Percentiles rank a stretch among this genome's conserved stretches.
Conservation (phyloP, 1,140 invertebrate species). For the Orius insidiosus region DNA sequence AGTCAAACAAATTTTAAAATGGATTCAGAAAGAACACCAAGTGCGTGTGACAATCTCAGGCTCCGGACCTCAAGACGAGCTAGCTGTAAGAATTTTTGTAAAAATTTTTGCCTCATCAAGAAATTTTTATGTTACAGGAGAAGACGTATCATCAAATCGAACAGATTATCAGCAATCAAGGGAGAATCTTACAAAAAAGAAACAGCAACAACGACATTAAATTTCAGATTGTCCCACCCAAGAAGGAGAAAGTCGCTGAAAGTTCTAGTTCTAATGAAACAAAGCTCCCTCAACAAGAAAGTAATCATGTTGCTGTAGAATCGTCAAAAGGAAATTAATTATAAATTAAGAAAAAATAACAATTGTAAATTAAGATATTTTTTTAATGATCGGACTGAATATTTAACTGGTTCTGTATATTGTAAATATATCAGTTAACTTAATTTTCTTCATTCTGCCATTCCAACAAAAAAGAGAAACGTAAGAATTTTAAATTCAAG, state of each 20-base stretch:
- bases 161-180: neutral
- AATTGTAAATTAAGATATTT: no score
- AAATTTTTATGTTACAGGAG: constrained; percentile 4
- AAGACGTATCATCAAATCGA: neutral
- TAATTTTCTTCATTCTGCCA: no score
- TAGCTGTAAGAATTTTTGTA: constrained; percentile 1
- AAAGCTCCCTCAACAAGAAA: no score
- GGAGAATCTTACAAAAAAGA: constrained; percentile 4
- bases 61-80: neutral
- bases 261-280: neutral
- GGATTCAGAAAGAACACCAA: constrained; percentile 8
- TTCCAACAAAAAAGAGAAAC: no score
- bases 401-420: no score
- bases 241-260: neutral
- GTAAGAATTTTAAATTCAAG: no score
- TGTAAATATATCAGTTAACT: no score
- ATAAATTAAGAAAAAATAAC: no score
- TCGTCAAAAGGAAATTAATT: no score
- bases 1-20: constrained; percentile 7
- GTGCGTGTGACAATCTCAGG: constrained; percentile 4
- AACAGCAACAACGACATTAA: constrained; percentile 2
- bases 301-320: no score
- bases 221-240: constrained; percentile 4
- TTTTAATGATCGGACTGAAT: no score
- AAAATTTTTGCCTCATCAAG: no score